A percentile compares a stretch with the other conserved stretches of the same genome.
These are phyloP conservation scores for Cricetomys ansorgei DNA, from an alignment of 2,113 vertebrate species.

Conservation along the genomic window DNA sequence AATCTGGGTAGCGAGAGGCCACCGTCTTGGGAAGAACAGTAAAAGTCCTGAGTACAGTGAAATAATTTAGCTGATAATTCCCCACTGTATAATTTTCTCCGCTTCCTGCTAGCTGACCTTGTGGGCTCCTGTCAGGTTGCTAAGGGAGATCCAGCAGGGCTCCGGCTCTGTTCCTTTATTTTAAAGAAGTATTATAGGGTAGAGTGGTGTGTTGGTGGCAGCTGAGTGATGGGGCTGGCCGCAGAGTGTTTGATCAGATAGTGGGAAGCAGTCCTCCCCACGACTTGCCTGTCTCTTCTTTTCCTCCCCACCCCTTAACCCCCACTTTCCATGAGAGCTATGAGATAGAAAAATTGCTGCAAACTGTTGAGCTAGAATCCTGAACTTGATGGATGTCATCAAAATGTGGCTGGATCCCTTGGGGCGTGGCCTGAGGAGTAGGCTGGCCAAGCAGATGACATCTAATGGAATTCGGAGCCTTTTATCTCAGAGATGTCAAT, in stretches of 20 bases:
- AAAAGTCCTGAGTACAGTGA: constrained; percentile 91
- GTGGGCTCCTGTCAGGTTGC: constrained; percentile 91
- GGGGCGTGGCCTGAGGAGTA: constrained; percentile 62
- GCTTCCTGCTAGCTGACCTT: constrained; percentile 92
- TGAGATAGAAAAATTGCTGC: constrained; percentile 66
- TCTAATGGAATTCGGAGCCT: constrained; percentile 70
- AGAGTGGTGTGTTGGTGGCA: constrained; percentile 84
- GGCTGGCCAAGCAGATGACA: constrained; percentile 66
- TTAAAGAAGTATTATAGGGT: constrained; percentile 86
- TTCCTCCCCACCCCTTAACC: background rate
- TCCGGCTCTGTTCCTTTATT: constrained; percentile 86
- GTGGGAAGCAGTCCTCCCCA: constrained; percentile 59
- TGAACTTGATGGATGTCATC: constrained; percentile 70
- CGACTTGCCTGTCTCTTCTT: background rate
- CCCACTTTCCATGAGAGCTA: constrained; percentile 29
- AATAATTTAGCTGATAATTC: constrained; percentile 93
- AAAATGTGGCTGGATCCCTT: constrained; percentile 66
- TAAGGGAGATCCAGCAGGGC: constrained; percentile 91
- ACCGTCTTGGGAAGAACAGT: constrained; percentile 89
- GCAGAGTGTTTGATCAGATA: constrained; percentile 77
- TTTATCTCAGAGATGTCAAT: constrained; percentile 74
- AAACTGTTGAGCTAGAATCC: constrained; percentile 75
- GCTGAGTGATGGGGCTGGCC: constrained; percentile 79
- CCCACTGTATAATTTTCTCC: constrained; percentile 90
- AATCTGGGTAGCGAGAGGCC: constrained; percentile 87